A percentile compares a stretch with the other conserved stretches of the same genome.
Conservation (phyloP, 2,797 vertebrate genomes). For the Cottoperca gobio region DNA sequence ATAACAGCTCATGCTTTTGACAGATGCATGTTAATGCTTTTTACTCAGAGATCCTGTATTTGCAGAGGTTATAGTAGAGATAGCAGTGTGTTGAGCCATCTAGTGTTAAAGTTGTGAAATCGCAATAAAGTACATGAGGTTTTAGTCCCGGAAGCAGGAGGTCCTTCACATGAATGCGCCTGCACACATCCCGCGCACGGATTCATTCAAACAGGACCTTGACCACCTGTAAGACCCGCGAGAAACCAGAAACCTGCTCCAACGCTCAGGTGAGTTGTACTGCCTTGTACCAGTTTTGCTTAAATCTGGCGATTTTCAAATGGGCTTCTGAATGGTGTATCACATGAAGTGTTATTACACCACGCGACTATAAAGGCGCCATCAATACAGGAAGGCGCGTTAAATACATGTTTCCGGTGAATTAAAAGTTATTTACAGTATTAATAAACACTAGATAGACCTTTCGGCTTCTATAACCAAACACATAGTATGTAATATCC, state of each 20-base stretch:
- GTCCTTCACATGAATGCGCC: background rate
- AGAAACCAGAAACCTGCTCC: no score
- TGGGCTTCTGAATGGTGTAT: background rate
- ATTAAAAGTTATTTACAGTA: background rate
- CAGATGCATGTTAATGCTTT: background rate
- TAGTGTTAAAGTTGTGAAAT: background rate
- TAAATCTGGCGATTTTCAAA: background rate
- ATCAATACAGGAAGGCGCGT: background rate
- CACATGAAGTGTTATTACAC: rapidly evolving
- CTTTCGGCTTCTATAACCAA: background rate
- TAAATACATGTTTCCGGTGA: no score
- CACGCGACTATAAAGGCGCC: background rate
- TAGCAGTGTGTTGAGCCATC: background rate
- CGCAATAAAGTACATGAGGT: background rate
- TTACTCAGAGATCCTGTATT: background rate
- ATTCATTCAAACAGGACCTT: rapidly evolving
- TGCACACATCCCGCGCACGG: background rate
- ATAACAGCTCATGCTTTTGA: background rate
- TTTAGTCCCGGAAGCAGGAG: no score
- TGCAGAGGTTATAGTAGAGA: background rate
- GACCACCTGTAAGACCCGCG: background rate
- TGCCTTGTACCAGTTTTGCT: rapidly evolving
- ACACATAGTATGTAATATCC: background rate
- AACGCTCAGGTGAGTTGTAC: constrained; percentile 28
- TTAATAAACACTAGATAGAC: background rate